Percentiles rank a stretch among this genome's conserved stretches.
Conservation (phyloP, 2,797 vertebrate species). For the Falco rusticolus region DNA sequence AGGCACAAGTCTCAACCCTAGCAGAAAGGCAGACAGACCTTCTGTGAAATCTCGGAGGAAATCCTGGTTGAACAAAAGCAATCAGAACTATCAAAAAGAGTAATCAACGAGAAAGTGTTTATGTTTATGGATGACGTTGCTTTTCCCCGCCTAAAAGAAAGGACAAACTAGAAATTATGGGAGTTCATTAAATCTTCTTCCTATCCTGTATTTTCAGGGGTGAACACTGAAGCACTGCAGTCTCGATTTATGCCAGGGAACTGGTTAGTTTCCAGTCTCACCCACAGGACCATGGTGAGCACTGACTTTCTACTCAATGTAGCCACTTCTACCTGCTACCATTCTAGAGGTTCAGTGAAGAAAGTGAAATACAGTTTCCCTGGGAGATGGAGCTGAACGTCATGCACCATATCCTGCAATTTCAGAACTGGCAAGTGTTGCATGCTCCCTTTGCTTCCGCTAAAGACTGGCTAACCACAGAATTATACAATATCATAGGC, state of each 20-base stretch:
- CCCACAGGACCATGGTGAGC: background rate
- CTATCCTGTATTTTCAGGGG: background rate
- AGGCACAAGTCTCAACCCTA: background rate
- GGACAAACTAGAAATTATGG: background rate
- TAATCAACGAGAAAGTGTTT: background rate
- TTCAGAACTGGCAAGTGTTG: background rate
- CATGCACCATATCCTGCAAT: background rate
- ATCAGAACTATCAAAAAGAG: background rate
- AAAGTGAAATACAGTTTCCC: background rate
- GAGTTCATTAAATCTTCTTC: background rate
- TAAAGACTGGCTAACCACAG: background rate
- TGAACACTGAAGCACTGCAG: background rate
- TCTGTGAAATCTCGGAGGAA: background rate
- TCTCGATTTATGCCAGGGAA: background rate
- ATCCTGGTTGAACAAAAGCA: background rate
- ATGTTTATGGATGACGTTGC: background rate
- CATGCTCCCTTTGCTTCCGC: background rate
- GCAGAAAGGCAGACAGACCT: background rate
- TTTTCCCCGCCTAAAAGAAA: background rate
- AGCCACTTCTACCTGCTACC: background rate
- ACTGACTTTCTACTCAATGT: background rate
- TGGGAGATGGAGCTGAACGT: background rate
- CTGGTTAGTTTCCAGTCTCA: background rate
- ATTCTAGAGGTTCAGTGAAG: background rate
- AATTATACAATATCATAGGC: background rate